A percentile compares a stretch with the other conserved stretches of the same genome.
phyloP scores from a whole-genome alignment of 2,113 vertebrate genomes.

The Eudorcas thomsonii region DNA sequence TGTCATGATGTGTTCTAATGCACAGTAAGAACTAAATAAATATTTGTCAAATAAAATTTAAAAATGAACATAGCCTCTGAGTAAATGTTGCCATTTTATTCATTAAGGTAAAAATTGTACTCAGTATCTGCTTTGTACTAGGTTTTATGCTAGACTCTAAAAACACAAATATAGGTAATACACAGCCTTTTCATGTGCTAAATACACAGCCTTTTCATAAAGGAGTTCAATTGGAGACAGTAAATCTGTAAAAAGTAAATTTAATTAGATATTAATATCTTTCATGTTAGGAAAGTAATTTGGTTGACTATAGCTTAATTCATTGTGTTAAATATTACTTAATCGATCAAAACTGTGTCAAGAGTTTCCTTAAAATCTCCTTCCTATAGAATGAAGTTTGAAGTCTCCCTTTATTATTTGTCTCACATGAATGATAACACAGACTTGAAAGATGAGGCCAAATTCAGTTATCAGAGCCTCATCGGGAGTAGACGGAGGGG shows the following conservation, averaged over 20 bases:
- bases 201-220: neutral
- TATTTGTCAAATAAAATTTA: neutral
- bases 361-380: neutral
- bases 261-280: neutral
- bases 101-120: neutral
- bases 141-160: neutral
- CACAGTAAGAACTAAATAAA: neutral
- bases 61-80: neutral
- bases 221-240: neutral
- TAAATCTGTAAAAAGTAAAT: neutral
- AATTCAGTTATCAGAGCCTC: neutral
- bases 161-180: neutral
- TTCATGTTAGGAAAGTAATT: neutral
- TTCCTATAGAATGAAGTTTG: neutral
- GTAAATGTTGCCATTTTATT: neutral
- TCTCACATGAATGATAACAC: neutral
- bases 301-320: neutral
- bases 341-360: neutral
- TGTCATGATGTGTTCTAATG: neutral
- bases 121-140: neutral
- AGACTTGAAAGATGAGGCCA: neutral
- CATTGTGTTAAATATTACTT: neutral
- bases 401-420: neutral
- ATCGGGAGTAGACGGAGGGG: neutral
- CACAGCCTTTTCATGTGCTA: neutral